Evolutionary conservation across 2,797 vertebrate species (phyloP).

Genomic region (Nannoperca australis): DNA sequence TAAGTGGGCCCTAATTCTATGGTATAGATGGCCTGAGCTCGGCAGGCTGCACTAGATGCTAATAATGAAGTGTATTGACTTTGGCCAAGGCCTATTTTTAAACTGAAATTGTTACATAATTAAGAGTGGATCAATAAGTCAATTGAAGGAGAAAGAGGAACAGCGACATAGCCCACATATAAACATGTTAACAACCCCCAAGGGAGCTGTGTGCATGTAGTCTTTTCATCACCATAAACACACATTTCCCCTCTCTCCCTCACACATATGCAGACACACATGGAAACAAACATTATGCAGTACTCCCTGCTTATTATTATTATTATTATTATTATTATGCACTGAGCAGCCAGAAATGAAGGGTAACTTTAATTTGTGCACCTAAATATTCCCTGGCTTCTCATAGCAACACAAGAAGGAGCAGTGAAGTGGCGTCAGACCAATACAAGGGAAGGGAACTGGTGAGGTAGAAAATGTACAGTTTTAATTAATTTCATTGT

Average conservation of each 20-base stretch:
- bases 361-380: constrained; percentile 22
- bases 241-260: neutral
- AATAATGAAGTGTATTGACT: constrained; percentile 53
- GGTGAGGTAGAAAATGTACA: constrained; percentile 37
- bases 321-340: constrained; percentile 20
- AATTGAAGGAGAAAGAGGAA: constrained; percentile 67
- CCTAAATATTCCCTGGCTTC: constrained; percentile 45
- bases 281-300: constrained; percentile 21
- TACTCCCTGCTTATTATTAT: constrained; percentile 14
- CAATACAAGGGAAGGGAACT: constrained; percentile 43
- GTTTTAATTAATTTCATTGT: constrained; percentile 63
- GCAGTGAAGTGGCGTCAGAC: constrained; percentile 26
- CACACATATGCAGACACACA: constrained; percentile 1
- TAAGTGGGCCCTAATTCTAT: constrained; percentile 57
- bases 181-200: constrained; percentile 62
- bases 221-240: constrained; percentile 34
- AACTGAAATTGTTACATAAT: constrained; percentile 77
- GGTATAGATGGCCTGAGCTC: constrained; percentile 23
- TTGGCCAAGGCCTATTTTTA: constrained; percentile 61
- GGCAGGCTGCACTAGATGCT: constrained; percentile 42
- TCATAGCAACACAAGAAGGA: constrained; percentile 21
- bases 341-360: constrained; percentile 31
- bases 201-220: constrained; percentile 42
- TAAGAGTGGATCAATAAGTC: constrained; percentile 76
- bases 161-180: constrained; percentile 41